Evolutionary conservation across 2,113 vertebrate species (phyloP), one percentile per base, ranked within the genome.

Genomic region (Aviceda subcristata): DNA sequence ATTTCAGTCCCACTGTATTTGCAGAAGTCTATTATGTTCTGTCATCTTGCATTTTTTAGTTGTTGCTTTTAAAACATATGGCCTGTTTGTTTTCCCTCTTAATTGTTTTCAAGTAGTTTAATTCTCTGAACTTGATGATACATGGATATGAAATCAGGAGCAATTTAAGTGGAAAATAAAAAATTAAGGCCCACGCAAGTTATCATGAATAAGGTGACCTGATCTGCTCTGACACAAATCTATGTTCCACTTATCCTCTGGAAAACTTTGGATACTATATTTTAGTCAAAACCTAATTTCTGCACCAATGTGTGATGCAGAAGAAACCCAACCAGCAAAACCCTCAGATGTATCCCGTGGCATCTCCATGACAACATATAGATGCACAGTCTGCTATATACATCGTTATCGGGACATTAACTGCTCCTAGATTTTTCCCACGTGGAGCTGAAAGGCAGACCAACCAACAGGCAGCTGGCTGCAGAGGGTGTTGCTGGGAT

Each of bases 161-260:
- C 62, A 76, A 72, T 86, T 78, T 90, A 56, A 79, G 34, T 76
- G 92, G 74, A 83, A 93, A 95, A 92, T 64, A 88, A 92, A 94
- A 92, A 91, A 94, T 22, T 34, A 91, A 96, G 83, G 53, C 76
- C 76, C 72, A 3, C 88, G 64, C 72, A 95, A 92, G 51, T 91
- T 69, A 71, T 67, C 76, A 59, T 86, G 88, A 94, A 72, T 95
- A 94, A 97, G 94, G 96, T 96, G 95, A 97, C 95, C 95, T 64
- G 80, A 94, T 96, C 96, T 95, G 80, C 89, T 97, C 92, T 96
- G 96, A 96, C 95, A 97, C 91, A 95, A 92, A 97, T 97, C 94
- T 92, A 41, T 64, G 92, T 96, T 94, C 96, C 86, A 97, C 69
- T 97, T 96, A 75, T 19, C 80, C 88, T 95, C 72, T 85, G 83